phyloP scores from a whole-genome alignment of 2,113 vertebrate species.

The Brachyhypopomus occidentalis region DNA sequence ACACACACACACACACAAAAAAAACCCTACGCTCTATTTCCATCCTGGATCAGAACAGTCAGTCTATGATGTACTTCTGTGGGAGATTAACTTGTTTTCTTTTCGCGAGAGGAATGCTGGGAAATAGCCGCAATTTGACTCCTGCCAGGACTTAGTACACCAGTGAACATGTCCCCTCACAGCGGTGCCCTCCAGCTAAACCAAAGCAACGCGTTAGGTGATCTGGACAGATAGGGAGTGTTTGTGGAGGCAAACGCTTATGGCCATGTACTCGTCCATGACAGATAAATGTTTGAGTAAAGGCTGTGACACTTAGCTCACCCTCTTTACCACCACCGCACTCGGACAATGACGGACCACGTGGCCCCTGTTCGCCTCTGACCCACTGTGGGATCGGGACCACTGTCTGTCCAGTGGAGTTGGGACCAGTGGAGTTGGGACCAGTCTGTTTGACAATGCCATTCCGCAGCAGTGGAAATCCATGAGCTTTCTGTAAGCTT shows the following conservation, averaged over 20 bases:
- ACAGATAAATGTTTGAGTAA: slow-evolving; percentile 38
- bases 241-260: background rate
- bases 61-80: slow-evolving; percentile 50
- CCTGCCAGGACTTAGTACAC: slow-evolving; percentile 49
- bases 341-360: slow-evolving; percentile 59
- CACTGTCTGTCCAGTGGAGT: slow-evolving; percentile 60
- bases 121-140: slow-evolving; percentile 54
- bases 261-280: slow-evolving; percentile 48
- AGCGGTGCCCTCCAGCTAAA: slow-evolving; percentile 48
- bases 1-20: background rate
- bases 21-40: slow-evolving; percentile 51
- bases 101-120: slow-evolving; percentile 63
- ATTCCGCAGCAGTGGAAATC: slow-evolving; percentile 73
- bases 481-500: slow-evolving; percentile 74
- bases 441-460: slow-evolving; percentile 70
- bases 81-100: slow-evolving; percentile 61
- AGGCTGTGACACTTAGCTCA: slow-evolving; percentile 55
- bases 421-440: slow-evolving; percentile 64
- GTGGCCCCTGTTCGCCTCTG: slow-evolving; percentile 48
- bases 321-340: slow-evolving; percentile 54
- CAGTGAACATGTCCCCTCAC: slow-evolving; percentile 46
- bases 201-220: slow-evolving; percentile 40
- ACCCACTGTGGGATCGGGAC: slow-evolving; percentile 62
- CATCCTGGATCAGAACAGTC: slow-evolving; percentile 66
- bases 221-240: slow-evolving; percentile 8